These are phyloP conservation scores for Drosophila punjabiensis DNA, from an alignment of 1,140 invertebrate species.

Conservation along the genomic window DNA sequence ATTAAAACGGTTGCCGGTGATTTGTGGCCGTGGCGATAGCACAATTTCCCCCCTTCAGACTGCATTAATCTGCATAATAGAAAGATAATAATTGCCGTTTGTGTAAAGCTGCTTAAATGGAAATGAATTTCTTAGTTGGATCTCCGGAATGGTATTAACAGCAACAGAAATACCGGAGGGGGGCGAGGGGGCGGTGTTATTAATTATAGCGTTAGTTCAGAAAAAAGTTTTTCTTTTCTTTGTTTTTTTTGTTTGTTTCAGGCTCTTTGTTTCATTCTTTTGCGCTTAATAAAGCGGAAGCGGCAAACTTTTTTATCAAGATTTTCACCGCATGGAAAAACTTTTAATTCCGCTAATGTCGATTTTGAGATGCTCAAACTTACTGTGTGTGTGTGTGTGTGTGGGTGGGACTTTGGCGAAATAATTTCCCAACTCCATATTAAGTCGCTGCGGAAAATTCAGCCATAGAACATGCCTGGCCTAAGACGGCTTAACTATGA, in stretches of 20 bases:
- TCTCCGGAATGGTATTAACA: conserved; percentile 49
- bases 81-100: conserved; percentile 76
- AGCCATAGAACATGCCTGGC: conserved; percentile 19
- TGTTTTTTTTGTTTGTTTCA: too few species aligned
- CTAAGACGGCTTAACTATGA: conserved; percentile 72
- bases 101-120: conserved; percentile 52
- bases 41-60: background rate
- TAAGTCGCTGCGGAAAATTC: conserved; percentile 39
- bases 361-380: conserved; percentile 70
- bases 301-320: conserved; percentile 50
- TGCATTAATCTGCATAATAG: conserved; percentile 75
- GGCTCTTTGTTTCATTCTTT: conserved; percentile 64
- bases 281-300: conserved; percentile 73
- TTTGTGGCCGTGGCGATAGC: conserved; percentile 65
- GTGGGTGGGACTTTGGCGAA: conserved; percentile 18
- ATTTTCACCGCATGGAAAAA: conserved; percentile 61
- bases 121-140: conserved; percentile 66
- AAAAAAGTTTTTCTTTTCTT: conserved; percentile 59
- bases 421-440: conserved; percentile 17
- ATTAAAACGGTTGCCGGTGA: conserved; percentile 68
- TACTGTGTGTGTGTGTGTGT: conserved; percentile 28
- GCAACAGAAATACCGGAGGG: conserved; percentile 20
- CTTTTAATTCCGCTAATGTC: conserved; percentile 82
- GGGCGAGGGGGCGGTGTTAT: conserved; percentile 29
- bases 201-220: conserved; percentile 70